Evolutionary conservation across 2,797 vertebrate species (phyloP), one percentile per base, ranked within the genome.

Genomic region (Tamandua tetradactyla): DNA sequence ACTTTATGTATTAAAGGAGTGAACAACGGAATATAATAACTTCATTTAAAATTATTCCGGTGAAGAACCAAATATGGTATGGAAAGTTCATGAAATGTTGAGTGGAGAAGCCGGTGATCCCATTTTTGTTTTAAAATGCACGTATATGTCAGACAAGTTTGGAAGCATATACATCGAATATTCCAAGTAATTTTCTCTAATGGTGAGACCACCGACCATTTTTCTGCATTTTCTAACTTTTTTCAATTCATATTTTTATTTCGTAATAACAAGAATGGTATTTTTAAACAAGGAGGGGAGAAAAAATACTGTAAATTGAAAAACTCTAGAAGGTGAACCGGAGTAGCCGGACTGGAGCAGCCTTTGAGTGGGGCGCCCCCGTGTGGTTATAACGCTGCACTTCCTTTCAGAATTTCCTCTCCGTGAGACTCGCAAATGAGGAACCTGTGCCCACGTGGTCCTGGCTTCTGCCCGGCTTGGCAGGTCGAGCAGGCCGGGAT

Each of bases 281-380:
- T 80, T 76, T 94, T 94, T 93, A 69, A 69, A 68, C 25, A 23
- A 84, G 62, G 59, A 25, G 64, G 40, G 57, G 40, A 52, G 61
- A 86, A 75, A 83, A 69, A 82, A 90, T 12, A 47, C 47, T 47
- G 20, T 69, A 61, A 55, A 81, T 27, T 14, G 55, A n/a, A 40
- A 76, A 91, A 82, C 20, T 84, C 55, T 20, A 59, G 68, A 64
- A 76, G 68, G 40, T 27, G 37, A 86, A 44, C n/a, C 7, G 14
- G 35, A 27, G 42, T 66, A 0, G 59, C 66, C 0, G 1, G 12
- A 1, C 7, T 20, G 44, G 37, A 49, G 83, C 79, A 15, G 35
- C 23, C 82, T 55, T 30, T 35, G 55, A n/a, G 40, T 72, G 85
- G 27, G 88, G 32, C n/a, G 92, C 69, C 89, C 88, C 82, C 94